Conservation (phyloP, 2,797 vertebrate species). For the Cygnus olor region DNA sequence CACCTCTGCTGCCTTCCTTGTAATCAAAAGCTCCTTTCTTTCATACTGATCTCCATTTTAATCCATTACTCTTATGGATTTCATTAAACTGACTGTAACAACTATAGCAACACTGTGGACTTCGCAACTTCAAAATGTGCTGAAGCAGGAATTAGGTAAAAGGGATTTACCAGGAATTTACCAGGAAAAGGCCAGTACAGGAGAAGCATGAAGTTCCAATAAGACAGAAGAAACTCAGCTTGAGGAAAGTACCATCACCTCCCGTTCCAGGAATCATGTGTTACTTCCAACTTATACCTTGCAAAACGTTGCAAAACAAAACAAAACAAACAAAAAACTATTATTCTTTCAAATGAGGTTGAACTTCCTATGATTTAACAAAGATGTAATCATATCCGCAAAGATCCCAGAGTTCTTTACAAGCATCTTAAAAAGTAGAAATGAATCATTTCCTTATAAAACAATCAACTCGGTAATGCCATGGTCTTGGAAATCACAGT, state of each 20-base stretch:
- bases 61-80: neutral
- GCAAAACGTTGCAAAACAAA: neutral
- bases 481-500: neutral
- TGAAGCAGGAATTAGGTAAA: neutral
- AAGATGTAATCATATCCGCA: constrained; percentile 39
- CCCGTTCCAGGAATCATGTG: neutral
- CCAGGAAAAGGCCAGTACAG: neutral
- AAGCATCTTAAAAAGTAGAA: constrained; percentile 27
- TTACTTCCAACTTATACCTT: neutral
- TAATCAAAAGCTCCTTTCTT: neutral
- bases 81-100: neutral
- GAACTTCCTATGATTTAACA: constrained; percentile 61
- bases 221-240: neutral
- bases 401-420: constrained; percentile 2
- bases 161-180: neutral
- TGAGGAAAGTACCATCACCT: constrained; percentile 13
- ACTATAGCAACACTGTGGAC: neutral
- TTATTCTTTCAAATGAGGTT: constrained; percentile 19
- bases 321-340: neutral
- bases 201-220: neutral
- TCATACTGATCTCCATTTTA: neutral
- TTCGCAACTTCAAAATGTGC: neutral
- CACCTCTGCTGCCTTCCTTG: neutral
- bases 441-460: constrained; percentile 57
- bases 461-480: neutral